A percentile compares a stretch with the other conserved stretches of the same genome.
Evolutionary conservation across 2,888 invertebrate species (phyloP).

Genomic region (Acronicta psi): DNA sequence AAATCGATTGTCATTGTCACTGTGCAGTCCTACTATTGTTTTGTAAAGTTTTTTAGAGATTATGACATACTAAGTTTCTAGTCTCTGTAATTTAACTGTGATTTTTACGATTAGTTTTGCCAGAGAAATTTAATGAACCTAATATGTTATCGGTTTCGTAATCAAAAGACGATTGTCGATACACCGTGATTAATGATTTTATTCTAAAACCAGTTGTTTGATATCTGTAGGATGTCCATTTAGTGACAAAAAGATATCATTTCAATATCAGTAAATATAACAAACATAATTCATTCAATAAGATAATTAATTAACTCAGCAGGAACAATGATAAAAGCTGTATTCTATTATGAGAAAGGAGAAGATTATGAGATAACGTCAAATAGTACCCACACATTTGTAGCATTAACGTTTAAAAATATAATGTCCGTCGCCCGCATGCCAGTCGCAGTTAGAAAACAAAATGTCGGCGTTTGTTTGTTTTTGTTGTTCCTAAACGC

Average conservation of each 20-base stretch:
- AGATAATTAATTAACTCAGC: slow-evolving; percentile 44
- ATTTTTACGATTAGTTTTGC: too few relatives aligned
- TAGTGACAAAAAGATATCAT: not conserved
- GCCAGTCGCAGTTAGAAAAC: slow-evolving; percentile 61
- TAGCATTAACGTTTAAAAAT: slow-evolving; percentile 70
- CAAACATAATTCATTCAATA: slow-evolving; percentile 39
- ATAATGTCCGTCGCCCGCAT: slow-evolving; percentile 68
- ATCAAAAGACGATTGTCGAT: too few relatives aligned
- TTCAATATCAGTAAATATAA: slow-evolving; percentile 10
- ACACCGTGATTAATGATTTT: too few relatives aligned
- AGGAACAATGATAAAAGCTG: slow-evolving; percentile 33
- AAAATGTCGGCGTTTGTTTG: slow-evolving; percentile 71
- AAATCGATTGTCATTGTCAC: slow-evolving; percentile 74
- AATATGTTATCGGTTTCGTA: too few relatives aligned
- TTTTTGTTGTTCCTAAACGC: slow-evolving; percentile 74
- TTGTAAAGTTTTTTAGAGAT: slow-evolving; percentile 12
- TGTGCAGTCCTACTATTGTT: slow-evolving; percentile 46
- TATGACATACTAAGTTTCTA: not conserved
- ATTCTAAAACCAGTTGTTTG: too few relatives aligned
- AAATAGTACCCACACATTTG: slow-evolving; percentile 55
- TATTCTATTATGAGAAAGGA: slow-evolving; percentile 39
- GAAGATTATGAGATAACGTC: slow-evolving; percentile 48
- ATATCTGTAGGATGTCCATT: not conserved
- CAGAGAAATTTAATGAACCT: not conserved
- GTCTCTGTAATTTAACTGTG: too few relatives aligned